These are phyloP conservation scores for Mylabris sibirica DNA, from an alignment of 2,888 invertebrate genomes.

Conservation along the genomic window DNA sequence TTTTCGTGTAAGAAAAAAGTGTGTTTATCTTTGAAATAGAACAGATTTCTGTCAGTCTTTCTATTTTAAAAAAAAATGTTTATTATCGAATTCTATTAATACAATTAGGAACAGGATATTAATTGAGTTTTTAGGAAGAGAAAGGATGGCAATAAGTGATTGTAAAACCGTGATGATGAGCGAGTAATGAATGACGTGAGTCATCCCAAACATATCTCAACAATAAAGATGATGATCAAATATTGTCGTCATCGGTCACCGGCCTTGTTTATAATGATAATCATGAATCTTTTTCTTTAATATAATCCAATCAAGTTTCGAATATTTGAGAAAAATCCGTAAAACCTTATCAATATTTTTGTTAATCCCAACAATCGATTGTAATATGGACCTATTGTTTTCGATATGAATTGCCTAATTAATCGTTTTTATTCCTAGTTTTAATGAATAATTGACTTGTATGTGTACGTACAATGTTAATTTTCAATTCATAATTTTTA, in stretches of 20 bases:
- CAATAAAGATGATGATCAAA: slow-evolving; percentile 4
- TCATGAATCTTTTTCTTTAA: neutral
- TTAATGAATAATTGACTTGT: neutral
- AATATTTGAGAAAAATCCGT: neutral
- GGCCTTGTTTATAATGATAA: neutral
- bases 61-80: neutral
- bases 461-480: neutral
- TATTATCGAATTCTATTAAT: neutral
- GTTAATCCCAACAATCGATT: slow-evolving; percentile 1
- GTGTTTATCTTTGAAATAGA: neutral
- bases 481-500: neutral
- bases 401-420: neutral
- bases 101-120: slow-evolving; percentile 3
- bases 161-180: slow-evolving; percentile 4
- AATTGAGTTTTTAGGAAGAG: neutral
- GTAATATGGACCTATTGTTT: neutral
- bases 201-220: neutral
- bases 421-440: neutral
- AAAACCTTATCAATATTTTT: neutral
- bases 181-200: neutral
- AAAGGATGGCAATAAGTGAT: neutral
- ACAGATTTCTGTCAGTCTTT: neutral
- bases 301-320: neutral
- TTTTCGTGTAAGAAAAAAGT: neutral
- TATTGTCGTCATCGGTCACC: slow-evolving; percentile 1